phyloP scores from a whole-genome alignment of 2,888 invertebrate genomes.

The Peribatodes rhomboidaria region DNA sequence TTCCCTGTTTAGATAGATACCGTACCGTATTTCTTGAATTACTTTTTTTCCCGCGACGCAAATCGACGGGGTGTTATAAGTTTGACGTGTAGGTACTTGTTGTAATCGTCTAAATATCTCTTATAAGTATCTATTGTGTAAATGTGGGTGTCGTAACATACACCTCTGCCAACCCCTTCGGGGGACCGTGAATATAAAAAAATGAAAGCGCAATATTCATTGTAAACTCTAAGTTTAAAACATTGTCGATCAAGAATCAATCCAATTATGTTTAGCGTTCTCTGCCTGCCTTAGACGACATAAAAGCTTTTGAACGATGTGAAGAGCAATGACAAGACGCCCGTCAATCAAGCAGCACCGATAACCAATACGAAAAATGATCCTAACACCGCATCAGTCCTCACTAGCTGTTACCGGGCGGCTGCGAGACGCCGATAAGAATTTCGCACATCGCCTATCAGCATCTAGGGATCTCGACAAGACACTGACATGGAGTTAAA shows the following conservation, averaged over 20 bases:
- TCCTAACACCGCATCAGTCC: slow-evolving; percentile 42
- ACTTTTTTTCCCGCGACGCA: no score
- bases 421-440: slow-evolving; percentile 27
- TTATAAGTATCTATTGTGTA: no score
- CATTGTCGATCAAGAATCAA: background rate
- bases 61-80: no score
- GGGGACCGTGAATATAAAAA: no score
- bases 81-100: no score
- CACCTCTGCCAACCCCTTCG: no score
- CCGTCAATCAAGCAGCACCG: slow-evolving; percentile 15
- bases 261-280: background rate
- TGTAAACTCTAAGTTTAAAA: background rate
- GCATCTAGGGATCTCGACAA: slow-evolving; percentile 40
- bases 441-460: slow-evolving; percentile 50
- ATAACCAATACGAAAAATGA: slow-evolving; percentile 34
- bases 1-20: background rate
- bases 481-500: slow-evolving; percentile 47
- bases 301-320: background rate
- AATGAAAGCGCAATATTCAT: background rate
- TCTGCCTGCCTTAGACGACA: background rate
- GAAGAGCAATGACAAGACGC: background rate
- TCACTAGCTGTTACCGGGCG: slow-evolving; percentile 77
- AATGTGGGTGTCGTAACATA: no score
- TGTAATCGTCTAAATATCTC: no score
- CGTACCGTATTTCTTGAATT: no score